Base-by-base conservation (phyloP, 2,113 vertebrate genomes). In the Seriola quinqueradiata region DNA sequence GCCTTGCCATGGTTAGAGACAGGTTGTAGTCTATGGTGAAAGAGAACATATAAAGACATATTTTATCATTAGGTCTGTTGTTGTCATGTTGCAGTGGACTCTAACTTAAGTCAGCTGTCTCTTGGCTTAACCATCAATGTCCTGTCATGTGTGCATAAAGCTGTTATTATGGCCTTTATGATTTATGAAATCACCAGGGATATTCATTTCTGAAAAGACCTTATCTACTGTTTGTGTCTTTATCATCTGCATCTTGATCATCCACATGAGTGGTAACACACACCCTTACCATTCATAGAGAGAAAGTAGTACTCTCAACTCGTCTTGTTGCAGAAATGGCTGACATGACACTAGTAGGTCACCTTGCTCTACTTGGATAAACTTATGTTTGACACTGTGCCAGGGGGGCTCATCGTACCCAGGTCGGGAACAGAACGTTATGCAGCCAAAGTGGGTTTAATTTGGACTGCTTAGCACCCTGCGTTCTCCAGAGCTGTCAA, bases 351-450 rank as follows among this genome's bases (percentile, higher is more conserved):
- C 70, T 42, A 36, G 42, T 10, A 77, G 89, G 92, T 92, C 92
- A 89, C 86, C 86, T 88, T 88, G 86, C 82, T 87, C 85, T 80
- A 12, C 63, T 76, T n/a, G 66, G 32, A 73, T 54, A 65, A 32
- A 77, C 77, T 82, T 71, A n/a, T 48, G 28, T 76, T 79, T 85
- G 87, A 76, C 77, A 42, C n/a, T 68, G 65, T 72, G 86, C 81
- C 79, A 72, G 73, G 75, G 58, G 75, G 58, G 61, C 84, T 87
- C 75, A 8, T 70, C 44, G 73, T 92, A 71, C 81, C 73, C 78
- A 23, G 71, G 60, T 16, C 60, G 54, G 87, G 93, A 91, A 93
- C 92, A 91, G 86, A 82, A 90, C 85, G 75, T 91, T 87, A 87
- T 42, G 52, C 64, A 79, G 73, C 89, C 77, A 89, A 77, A 81